These are phyloP conservation scores for Phoxinus phoxinus DNA, from an alignment of 2,113 vertebrate genomes.

Conservation along the genomic window DNA sequence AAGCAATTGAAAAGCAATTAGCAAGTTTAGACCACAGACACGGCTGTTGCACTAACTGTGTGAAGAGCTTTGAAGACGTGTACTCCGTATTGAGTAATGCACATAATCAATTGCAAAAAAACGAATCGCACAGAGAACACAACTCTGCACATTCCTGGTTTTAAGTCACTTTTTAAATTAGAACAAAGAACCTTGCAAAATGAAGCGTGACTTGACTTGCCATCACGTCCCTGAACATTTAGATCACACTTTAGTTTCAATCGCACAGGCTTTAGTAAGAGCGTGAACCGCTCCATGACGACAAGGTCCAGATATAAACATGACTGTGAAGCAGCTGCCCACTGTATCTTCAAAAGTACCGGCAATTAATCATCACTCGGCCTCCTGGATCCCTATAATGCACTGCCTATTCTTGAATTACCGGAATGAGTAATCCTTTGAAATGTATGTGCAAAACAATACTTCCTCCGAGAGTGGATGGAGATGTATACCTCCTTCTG, in stretches of 20 bases:
- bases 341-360: constrained; percentile 45
- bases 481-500: constrained; percentile 51
- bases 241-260: constrained; percentile 27
- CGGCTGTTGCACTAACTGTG: not conserved
- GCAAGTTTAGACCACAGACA: not conserved
- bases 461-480: constrained; percentile 48
- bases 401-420: constrained; percentile 54
- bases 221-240: not conserved
- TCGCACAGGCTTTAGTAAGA: constrained; percentile 11
- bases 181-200: not conserved
- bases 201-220: constrained; percentile 15
- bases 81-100: not conserved
- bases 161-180: constrained; percentile 14
- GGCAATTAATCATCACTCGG: constrained; percentile 50
- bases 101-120: constrained; percentile 8
- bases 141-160: not conserved
- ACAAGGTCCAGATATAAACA: constrained; percentile 47
- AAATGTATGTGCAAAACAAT: constrained; percentile 55
- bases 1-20: constrained; percentile 26
- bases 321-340: constrained; percentile 32
- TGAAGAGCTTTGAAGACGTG: not conserved
- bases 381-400: constrained; percentile 42
- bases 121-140: not conserved
- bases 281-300: not conserved
- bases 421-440: constrained; percentile 55